Evolutionary conservation across 2,888 invertebrate genomes (phyloP).

Genomic region (Pollenia labialis): DNA sequence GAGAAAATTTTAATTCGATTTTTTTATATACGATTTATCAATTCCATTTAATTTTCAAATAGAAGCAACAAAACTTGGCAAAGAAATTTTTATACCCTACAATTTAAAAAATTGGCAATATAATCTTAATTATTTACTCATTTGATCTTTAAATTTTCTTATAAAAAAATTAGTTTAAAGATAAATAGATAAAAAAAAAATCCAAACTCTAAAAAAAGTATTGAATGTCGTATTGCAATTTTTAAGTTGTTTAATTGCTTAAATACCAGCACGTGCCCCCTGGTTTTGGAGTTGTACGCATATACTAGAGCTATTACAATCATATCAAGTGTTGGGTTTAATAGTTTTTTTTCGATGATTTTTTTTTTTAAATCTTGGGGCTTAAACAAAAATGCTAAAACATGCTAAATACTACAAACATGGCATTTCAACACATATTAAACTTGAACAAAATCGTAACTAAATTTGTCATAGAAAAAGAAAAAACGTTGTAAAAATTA

Average conservation of each 20-base stretch:
- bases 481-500: slow-evolving; percentile 37
- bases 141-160: slow-evolving; percentile 36
- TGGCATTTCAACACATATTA: slow-evolving; percentile 49
- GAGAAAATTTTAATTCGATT: neutral
- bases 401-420: slow-evolving; percentile 62
- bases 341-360: neutral
- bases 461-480: slow-evolving; percentile 66
- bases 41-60: neutral
- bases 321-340: slow-evolving; percentile 15
- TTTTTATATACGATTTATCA: neutral
- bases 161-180: slow-evolving; percentile 3
- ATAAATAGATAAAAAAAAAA: slow-evolving; percentile 15
- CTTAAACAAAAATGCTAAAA: slow-evolving; percentile 33
- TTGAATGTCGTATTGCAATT: slow-evolving; percentile 60
- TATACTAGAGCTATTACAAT: neutral
- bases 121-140: slow-evolving; percentile 25
- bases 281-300: neutral
- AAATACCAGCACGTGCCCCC: slow-evolving; percentile 69
- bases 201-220: slow-evolving; percentile 24
- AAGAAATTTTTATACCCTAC: neutral
- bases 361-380: slow-evolving; percentile 11
- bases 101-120: slow-evolving; percentile 12
- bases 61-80: neutral
- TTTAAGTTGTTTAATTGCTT: slow-evolving; percentile 65
- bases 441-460: slow-evolving; percentile 32